Evolutionary conservation across 2,888 invertebrate species (phyloP), one percentile per base, ranked within the genome.

Genomic region (Ormyrus thymus): DNA sequence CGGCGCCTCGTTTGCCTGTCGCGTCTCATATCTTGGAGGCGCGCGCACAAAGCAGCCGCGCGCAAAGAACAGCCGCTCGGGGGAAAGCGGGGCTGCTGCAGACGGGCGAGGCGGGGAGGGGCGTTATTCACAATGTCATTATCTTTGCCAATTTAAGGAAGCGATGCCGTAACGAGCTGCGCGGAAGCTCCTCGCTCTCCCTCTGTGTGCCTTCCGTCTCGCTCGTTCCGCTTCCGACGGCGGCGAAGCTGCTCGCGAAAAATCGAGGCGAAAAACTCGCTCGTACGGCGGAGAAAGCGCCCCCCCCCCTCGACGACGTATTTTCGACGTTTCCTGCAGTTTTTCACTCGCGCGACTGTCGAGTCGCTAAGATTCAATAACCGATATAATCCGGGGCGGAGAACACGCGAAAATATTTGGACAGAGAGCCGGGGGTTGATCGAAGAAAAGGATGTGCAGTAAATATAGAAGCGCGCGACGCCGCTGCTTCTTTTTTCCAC

Each of bases 201-300:
- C 59, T 55, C 11, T 43, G 29, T 11, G n/a, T 45, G 43, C n/a
- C 53, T 61, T 45, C n/a, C 15, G 10, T 66, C 13, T 56, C 55
- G 11, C 10, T 29, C 65, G 55, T 71, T 76, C 56, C 56, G 58
- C n/a, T 53, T 29, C 8, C 46, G 11, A 69, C 50, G 65, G 62
- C 51, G 51, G 8, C 48, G 69, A 69, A 56, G 56, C n/a, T 68
- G 66, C 58, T 79, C 75, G 64, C 78, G 29, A 79, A 79, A 81
- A 79, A 77, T 79, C 66, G 70, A 59, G 66, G 73, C 58, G 55
- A 81, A 82, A 80, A 79, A 82, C 81, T 83, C 81, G 78, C 76
- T 83, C 82, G 79, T 70, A 51, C 10, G 70, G 46, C 53, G 45
- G 74, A 77, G 70, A 77, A 76, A 73, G n/a, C n/a, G 76, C 66